Percentiles rank a stretch among this genome's conserved stretches.
Evolutionary conservation across 2,797 vertebrate species (phyloP).

Genomic region (Sphenodon punctatus): DNA sequence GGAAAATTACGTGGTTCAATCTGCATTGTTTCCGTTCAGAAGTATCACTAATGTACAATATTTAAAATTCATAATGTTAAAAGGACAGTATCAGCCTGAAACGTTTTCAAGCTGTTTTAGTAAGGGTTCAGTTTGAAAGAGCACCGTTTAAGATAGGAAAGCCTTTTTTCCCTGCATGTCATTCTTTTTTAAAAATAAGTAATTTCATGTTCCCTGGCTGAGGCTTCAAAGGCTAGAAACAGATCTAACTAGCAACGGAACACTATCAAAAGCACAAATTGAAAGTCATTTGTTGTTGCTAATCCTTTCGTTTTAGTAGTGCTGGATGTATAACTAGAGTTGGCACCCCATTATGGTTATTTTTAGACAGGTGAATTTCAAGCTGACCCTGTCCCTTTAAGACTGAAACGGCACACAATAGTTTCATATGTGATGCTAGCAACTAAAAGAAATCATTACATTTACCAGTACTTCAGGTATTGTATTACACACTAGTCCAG

Average conservation of each 20-base stretch:
- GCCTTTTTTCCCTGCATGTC: background rate
- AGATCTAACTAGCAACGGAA: too few relatives aligned
- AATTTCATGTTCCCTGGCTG: background rate
- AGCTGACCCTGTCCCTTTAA: slow-evolving; percentile 53
- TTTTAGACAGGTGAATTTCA: background rate
- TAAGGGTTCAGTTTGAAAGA: background rate
- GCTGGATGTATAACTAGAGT: too few relatives aligned
- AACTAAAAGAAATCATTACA: background rate
- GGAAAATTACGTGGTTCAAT: background rate
- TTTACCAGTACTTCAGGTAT: background rate
- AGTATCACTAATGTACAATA: background rate
- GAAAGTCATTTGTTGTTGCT: too few relatives aligned
- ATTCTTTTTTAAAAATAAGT: background rate
- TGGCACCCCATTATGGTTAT: too few relatives aligned
- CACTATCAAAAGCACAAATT: too few relatives aligned
- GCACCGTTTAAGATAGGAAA: background rate
- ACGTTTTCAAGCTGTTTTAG: background rate
- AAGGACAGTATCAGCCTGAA: slow-evolving; percentile 48
- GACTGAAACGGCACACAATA: slow-evolving; percentile 29
- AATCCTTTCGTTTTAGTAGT: too few relatives aligned
- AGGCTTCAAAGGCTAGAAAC: background rate
- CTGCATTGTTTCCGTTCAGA: background rate
- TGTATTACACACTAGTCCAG: slow-evolving; percentile 56
- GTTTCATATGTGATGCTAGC: slow-evolving; percentile 33
- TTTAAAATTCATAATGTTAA: slow-evolving; percentile 55